Percentiles rank a stretch among this genome's conserved stretches.
Evolutionary conservation across 2,797 vertebrate genomes (phyloP).

Genomic region (Sorex maritimensis): DNA sequence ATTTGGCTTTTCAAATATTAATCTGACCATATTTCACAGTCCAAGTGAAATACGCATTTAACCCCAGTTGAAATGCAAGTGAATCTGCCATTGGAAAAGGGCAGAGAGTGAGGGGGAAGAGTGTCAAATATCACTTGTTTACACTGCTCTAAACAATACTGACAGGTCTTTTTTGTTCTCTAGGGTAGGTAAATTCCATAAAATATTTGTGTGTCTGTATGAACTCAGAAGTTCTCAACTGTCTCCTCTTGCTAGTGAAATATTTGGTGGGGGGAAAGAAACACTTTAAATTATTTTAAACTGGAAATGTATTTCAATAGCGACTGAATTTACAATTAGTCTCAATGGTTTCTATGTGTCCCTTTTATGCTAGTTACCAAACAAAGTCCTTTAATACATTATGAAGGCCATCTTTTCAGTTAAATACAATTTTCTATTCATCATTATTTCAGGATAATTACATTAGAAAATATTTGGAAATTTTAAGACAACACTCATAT

Average conservation of each 20-base stretch:
- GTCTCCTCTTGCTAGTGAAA: constrained; percentile 79
- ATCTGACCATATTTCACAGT: constrained; percentile 82
- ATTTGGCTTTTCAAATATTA: constrained; percentile 81
- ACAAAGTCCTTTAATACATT: constrained; percentile 83
- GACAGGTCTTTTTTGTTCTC: constrained; percentile 73
- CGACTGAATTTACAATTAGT: constrained; percentile 85
- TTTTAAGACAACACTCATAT: constrained; percentile 82
- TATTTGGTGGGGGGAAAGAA: background rate
- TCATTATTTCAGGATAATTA: constrained; percentile 85
- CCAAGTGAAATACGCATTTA: background rate
- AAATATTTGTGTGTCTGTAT: constrained; percentile 76
- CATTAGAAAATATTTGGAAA: constrained; percentile 87
- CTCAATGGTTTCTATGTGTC: constrained; percentile 83
- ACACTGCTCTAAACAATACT: background rate
- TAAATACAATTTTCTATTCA: constrained; percentile 86
- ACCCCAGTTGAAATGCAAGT: constrained; percentile 75
- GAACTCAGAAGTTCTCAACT: constrained; percentile 52
- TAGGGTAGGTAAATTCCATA: constrained; percentile 44
- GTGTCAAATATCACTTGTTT: constrained; percentile 53
- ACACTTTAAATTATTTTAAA: constrained; percentile 83
- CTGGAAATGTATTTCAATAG: constrained; percentile 85
- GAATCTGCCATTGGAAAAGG: constrained; percentile 41
- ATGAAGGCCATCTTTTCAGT: constrained; percentile 84
- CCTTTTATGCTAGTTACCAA: constrained; percentile 86
- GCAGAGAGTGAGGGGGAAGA: background rate